Percentiles rank a stretch among this genome's conserved stretches.
Evolutionary conservation across 2,113 vertebrate genomes (phyloP).

Genomic region (Xenus cinereus): DNA sequence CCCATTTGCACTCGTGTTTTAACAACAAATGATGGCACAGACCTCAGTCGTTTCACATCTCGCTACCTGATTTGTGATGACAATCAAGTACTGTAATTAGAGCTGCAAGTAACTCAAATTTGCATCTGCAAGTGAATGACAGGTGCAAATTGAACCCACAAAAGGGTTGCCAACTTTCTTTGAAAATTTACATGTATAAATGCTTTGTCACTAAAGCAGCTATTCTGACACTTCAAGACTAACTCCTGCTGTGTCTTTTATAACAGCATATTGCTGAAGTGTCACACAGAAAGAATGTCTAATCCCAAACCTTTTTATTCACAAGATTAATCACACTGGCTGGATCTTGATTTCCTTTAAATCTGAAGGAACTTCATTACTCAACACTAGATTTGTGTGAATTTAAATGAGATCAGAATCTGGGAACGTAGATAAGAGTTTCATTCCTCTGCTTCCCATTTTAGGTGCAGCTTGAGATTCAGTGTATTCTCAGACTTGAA

Average conservation of each 20-base stretch:
- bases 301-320: conserved; percentile 42
- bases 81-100: conserved; percentile 56
- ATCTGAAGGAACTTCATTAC: conserved; percentile 31
- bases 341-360: conserved; percentile 36
- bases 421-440: neutral
- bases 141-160: conserved; percentile 53
- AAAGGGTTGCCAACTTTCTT: conserved; percentile 47
- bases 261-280: conserved; percentile 28
- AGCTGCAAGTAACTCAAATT: conserved; percentile 42
- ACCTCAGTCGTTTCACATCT: conserved; percentile 11
- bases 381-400: neutral
- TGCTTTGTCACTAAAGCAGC: conserved; percentile 52
- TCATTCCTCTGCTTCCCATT: neutral
- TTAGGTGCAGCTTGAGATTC: neutral
- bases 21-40: conserved; percentile 31
- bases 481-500: neutral
- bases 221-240: conserved; percentile 38
- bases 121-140: conserved; percentile 41
- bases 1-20: conserved; percentile 29
- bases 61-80: conserved; percentile 46
- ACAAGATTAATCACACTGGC: conserved; percentile 33
- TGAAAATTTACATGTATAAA: conserved; percentile 53
- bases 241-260: conserved; percentile 44
- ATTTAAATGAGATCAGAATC: conserved; percentile 27
- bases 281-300: conserved; percentile 34